Evolutionary conservation across 2,113 vertebrate genomes (phyloP).

Genomic region (Tachysurus fulvidraco): DNA sequence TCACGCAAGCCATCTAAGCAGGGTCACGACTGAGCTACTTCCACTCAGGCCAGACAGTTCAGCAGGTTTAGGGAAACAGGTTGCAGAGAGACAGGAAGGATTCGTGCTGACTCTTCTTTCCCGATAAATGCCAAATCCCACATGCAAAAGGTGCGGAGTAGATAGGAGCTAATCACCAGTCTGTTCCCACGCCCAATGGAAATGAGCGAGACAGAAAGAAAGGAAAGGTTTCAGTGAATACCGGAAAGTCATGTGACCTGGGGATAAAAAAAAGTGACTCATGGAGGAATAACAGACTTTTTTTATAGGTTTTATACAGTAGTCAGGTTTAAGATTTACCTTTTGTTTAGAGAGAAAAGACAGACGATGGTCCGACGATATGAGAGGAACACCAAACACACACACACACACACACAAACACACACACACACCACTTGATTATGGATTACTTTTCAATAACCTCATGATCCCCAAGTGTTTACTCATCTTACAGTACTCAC

Average conservation of each 20-base stretch:
- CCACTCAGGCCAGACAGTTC: constrained; percentile 16
- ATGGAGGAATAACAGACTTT: neutral
- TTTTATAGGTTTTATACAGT: too few relatives aligned
- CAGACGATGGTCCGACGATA: neutral
- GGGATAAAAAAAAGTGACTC: neutral
- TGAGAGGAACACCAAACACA: too few relatives aligned
- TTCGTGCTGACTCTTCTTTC: constrained; percentile 53
- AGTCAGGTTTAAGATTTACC: neutral
- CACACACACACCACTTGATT: too few relatives aligned
- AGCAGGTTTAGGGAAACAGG: constrained; percentile 41
- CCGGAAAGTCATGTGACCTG: constrained; percentile 47
- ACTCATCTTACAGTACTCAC: neutral
- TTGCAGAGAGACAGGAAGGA: constrained; percentile 59
- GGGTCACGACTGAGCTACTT: neutral
- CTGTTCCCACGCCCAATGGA: constrained; percentile 60
- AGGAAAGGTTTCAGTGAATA: constrained; percentile 35
- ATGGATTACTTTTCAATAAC: neutral
- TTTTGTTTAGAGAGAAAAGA: neutral
- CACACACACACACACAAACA: too few relatives aligned
- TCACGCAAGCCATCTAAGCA: neutral
- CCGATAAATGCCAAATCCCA: constrained; percentile 43
- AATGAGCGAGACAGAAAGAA: constrained; percentile 46
- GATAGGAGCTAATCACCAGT: constrained; percentile 51
- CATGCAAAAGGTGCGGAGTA: constrained; percentile 58
- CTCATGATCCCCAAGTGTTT: neutral